Conservation (phyloP, 1,140 invertebrate genomes). For the Leptopilina clavipes region DNA sequence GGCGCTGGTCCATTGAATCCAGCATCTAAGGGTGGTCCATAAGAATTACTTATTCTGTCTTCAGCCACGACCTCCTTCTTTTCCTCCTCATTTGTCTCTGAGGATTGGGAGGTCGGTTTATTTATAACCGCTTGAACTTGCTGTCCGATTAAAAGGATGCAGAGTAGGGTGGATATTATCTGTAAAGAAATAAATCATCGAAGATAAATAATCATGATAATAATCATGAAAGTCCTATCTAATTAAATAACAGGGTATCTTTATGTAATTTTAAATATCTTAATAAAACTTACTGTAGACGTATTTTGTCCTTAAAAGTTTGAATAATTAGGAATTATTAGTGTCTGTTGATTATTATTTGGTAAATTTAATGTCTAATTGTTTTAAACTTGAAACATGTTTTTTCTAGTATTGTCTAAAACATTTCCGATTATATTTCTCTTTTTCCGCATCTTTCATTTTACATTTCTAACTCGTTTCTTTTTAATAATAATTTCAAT, state of each 20-base stretch:
- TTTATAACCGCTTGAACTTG: conserved; percentile 64
- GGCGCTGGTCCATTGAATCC: conserved; percentile 66
- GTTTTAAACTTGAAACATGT: too few relatives aligned
- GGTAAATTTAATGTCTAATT: too few relatives aligned
- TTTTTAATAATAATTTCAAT: background rate
- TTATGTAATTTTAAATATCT: too few relatives aligned
- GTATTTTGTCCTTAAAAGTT: too few relatives aligned
- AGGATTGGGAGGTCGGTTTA: conserved; percentile 54
- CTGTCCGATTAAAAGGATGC: conserved; percentile 59
- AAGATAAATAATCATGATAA: background rate
- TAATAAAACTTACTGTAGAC: too few relatives aligned
- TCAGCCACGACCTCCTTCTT: conserved; percentile 57
- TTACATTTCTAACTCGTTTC: background rate
- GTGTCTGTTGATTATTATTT: too few relatives aligned
- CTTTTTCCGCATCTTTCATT: background rate
- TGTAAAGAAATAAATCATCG: conserved; percentile 57
- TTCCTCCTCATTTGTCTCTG: conserved; percentile 51
- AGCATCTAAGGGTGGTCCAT: conserved; percentile 62
- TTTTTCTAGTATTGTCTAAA: too few relatives aligned
- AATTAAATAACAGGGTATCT: too few relatives aligned
- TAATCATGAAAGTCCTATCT: background rate
- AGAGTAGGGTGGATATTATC: conserved; percentile 60
- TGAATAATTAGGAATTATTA: too few relatives aligned
- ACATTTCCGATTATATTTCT: background rate
- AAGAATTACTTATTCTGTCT: conserved; percentile 70